Conservation (phyloP, 2,888 invertebrate genomes). For the Gastrophysa polygoni region DNA sequence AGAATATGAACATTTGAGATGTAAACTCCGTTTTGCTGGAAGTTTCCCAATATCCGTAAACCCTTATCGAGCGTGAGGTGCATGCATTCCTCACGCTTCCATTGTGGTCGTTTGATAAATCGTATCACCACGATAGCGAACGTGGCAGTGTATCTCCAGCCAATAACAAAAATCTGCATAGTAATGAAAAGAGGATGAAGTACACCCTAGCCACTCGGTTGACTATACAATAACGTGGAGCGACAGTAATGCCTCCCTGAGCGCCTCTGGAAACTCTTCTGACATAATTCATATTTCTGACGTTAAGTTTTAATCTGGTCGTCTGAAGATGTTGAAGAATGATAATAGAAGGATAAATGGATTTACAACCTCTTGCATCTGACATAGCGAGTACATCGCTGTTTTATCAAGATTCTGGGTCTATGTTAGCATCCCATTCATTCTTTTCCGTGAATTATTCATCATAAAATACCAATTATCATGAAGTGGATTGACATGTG, state of each 20-base stretch:
- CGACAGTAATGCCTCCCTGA: neutral
- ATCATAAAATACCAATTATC: too few species aligned
- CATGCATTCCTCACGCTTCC: neutral
- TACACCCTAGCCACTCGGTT: slow-evolving; percentile 10
- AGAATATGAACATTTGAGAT: neutral
- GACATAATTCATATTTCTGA: neutral
- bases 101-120: neutral
- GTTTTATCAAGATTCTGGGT: too few species aligned
- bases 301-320: neutral
- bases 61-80: neutral
- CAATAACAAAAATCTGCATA: slow-evolving; percentile 15
- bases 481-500: too few species aligned
- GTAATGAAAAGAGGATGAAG: slow-evolving; percentile 15
- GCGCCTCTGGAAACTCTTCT: neutral
- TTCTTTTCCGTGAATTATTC: too few species aligned
- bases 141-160: neutral
- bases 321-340: neutral
- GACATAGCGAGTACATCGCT: too few species aligned
- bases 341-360: neutral
- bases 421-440: too few species aligned
- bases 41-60: neutral
- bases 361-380: neutral
- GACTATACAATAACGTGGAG: slow-evolving; percentile 10
- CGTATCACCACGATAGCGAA: neutral
- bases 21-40: neutral